A percentile compares a stretch with the other conserved stretches of the same genome.
phyloP scores from a whole-genome alignment of 2,888 invertebrate genomes.

The Slavum lentiscoides region DNA sequence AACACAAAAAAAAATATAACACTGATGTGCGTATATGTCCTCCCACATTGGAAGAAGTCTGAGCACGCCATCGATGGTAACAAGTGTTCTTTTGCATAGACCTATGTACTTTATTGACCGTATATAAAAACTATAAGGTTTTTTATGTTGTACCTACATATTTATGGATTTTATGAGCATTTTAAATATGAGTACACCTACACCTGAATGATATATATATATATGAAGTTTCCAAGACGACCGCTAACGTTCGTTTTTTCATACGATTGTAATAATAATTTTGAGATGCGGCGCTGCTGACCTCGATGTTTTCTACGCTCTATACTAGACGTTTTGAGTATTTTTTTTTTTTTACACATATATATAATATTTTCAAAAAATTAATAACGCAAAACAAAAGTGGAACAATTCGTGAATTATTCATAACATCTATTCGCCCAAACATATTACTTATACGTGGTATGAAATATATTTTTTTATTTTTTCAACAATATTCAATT shows the following conservation, averaged over 20 bases:
- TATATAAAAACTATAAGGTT: too few relatives aligned
- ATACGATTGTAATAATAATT: background rate
- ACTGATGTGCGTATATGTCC: too few relatives aligned
- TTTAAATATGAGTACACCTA: background rate
- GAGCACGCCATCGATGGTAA: too few relatives aligned
- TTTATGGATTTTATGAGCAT: background rate
- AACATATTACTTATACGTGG: too few relatives aligned
- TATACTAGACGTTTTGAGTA: constrained; percentile 15
- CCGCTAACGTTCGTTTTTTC: constrained; percentile 8
- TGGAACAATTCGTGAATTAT: constrained; percentile 41
- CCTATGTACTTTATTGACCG: too few relatives aligned
- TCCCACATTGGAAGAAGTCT: too few relatives aligned
- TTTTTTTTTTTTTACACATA: background rate
- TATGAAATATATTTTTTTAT: too few relatives aligned
- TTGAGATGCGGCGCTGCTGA: constrained; percentile 6
- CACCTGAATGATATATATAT: too few relatives aligned
- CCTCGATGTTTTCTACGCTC: constrained; percentile 14
- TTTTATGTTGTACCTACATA: background rate
- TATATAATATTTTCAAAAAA: constrained; percentile 22
- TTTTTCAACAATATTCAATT: too few relatives aligned
- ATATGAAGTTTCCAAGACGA: background rate
- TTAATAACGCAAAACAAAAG: background rate
- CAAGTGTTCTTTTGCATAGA: too few relatives aligned
- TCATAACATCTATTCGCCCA: background rate
- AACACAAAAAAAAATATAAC: too few relatives aligned